Conservation (phyloP, 2,888 invertebrate genomes). For the Callosobruchus maculatus region DNA sequence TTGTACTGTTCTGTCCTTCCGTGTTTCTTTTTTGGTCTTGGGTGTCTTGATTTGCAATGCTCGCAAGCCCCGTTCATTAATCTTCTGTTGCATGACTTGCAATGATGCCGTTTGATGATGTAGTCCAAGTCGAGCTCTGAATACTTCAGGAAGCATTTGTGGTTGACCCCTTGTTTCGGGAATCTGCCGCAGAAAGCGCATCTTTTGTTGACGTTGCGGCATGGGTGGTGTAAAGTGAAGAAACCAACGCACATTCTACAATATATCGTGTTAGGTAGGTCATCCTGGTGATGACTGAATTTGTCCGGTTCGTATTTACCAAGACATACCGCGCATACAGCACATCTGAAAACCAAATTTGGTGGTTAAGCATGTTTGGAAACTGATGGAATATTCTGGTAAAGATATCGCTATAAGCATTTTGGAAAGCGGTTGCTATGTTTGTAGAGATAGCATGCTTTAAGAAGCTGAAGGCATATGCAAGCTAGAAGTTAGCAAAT, state of each 20-base stretch:
- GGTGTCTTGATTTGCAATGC: not conserved
- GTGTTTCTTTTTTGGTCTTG: not conserved
- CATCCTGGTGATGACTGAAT: constrained; percentile 9
- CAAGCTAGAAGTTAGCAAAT: too few species aligned
- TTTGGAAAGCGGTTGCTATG: too few species aligned
- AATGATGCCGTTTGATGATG: not conserved
- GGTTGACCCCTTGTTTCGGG: constrained; percentile 8
- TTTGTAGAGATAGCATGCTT: too few species aligned
- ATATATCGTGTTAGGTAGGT: constrained; percentile 10
- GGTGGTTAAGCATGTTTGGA: not conserved
- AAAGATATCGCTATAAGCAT: too few species aligned
- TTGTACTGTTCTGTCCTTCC: not conserved
- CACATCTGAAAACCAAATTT: not conserved
- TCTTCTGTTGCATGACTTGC: constrained; percentile 1
- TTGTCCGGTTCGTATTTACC: constrained; percentile 8
- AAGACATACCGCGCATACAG: constrained; percentile 1
- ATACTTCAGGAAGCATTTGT: constrained; percentile 10
- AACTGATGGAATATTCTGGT: too few species aligned
- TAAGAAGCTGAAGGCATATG: too few species aligned
- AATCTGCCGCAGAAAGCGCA: constrained; percentile 14
- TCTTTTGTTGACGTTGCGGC: constrained; percentile 8
- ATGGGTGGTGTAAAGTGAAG: constrained; percentile 10
- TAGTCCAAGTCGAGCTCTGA: constrained; percentile 4
- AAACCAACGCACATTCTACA: constrained; percentile 13
- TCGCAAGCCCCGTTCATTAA: not conserved